phyloP scores from a whole-genome alignment of 2,113 vertebrate species.

The Ibidorhyncha struthersii region DNA sequence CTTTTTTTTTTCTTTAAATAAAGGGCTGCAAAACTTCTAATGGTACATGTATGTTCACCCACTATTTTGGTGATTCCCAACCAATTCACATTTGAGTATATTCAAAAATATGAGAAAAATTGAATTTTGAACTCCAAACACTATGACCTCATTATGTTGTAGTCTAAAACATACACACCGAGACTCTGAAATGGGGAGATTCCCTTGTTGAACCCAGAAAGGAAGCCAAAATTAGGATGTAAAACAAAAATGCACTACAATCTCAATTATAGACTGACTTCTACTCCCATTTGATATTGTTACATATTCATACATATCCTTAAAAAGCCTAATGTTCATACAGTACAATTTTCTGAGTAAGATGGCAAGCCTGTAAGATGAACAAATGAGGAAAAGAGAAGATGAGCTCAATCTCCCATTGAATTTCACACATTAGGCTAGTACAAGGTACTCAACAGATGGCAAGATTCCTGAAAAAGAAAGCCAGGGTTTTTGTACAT shows the following conservation, averaged over 20 bases:
- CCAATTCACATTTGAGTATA: background rate
- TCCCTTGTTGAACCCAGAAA: background rate
- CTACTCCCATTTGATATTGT: background rate
- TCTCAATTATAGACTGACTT: background rate
- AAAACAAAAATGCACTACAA: background rate
- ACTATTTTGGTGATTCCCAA: background rate
- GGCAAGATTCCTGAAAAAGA: conserved; percentile 34
- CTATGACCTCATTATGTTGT: background rate
- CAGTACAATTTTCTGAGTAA: background rate
- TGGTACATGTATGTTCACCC: background rate
- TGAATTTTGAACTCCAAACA: background rate
- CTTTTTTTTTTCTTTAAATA: background rate
- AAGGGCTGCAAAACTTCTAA: background rate
- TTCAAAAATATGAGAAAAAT: background rate
- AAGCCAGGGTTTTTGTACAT: background rate
- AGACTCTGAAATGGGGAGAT: background rate
- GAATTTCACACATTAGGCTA: background rate
- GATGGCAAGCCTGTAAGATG: background rate
- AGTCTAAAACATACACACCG: background rate
- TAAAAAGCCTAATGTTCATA: background rate
- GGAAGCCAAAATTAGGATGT: background rate
- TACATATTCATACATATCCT: background rate
- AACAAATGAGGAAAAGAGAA: conserved; percentile 9
- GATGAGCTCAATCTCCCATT: background rate
- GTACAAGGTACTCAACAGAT: conserved; percentile 32